Evolutionary conservation across 2,888 invertebrate species (phyloP), one percentile per base, ranked within the genome.

Genomic region (Phymatocera aterrima): DNA sequence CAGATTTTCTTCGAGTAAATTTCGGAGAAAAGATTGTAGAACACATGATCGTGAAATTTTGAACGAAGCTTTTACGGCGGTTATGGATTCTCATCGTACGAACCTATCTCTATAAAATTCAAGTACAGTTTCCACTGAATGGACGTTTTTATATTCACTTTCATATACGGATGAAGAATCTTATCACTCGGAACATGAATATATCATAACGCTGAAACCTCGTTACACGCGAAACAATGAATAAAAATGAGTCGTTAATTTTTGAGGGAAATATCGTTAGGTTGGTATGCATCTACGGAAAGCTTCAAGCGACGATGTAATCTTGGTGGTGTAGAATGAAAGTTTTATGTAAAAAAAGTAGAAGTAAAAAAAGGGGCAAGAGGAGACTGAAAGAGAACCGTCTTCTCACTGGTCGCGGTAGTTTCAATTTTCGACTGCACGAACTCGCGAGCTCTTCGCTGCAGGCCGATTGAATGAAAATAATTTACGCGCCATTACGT

Each of bases 391-490:
- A 18, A 10, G 24, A 21, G 3, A 51, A 40, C 40, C 8, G 4
- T 40, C 40, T 8, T 40, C 40, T 40, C 40, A 15, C 57, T 57
- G 28, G 57, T 57, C 57, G 57, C 18, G 51, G 51, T 51, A 18
- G 51, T 21, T 51, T 51, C 51, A 57, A 57, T 57, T 57, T 57
- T n/a, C n/a, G n/a, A n/a, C 57, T 15, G 28, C 57, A 24, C 12
- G 28, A 28, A 57, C 57, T 57, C 57, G n/a, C n/a, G 28, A 57
- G 57, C 57, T 57, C 57, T 57, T 28, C 57, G 21, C n/a, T n/a
- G n/a, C 28, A 57, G 28, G 57, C 57, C 57, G 57, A 57, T 57
- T 57, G 28, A 57, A 57, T 57, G 15, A 57, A 40, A 40, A 40
- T 40, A 40, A n/a, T n/a, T n/a, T n/a, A n/a, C n/a, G n/a, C n/a